Evolutionary conservation across 2,113 vertebrate genomes (phyloP).

Genomic region (Epinephelus fuscoguttatus): DNA sequence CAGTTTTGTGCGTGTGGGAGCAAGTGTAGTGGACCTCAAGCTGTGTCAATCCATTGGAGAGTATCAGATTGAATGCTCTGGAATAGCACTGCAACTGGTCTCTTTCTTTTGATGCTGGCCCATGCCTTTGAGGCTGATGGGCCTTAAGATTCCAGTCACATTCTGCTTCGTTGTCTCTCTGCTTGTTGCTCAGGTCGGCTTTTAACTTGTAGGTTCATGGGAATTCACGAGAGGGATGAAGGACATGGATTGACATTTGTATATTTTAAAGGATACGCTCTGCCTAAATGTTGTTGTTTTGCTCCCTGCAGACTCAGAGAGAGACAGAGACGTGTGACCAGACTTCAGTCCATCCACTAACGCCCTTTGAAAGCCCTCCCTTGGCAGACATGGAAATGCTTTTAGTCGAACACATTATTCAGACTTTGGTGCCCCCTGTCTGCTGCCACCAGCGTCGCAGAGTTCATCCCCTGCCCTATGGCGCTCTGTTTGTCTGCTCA

Average conservation of each 20-base stretch:
- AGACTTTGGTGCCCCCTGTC: slow-evolving; percentile 72
- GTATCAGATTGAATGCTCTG: slow-evolving; percentile 14
- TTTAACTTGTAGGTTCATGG: slow-evolving; percentile 42
- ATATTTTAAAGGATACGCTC: slow-evolving; percentile 44
- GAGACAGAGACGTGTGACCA: slow-evolving; percentile 49
- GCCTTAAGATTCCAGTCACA: slow-evolving; percentile 47
- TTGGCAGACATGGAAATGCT: slow-evolving; percentile 60
- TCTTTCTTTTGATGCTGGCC: slow-evolving; percentile 8
- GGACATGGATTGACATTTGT: slow-evolving; percentile 62
- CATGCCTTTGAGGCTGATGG: background rate
- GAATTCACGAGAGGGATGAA: slow-evolving; percentile 42
- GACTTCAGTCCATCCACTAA: slow-evolving; percentile 49
- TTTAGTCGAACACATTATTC: slow-evolving; percentile 44
- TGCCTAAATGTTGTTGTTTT: slow-evolving; percentile 60
- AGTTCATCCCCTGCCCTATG: slow-evolving; percentile 22
- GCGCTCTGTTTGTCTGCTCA: slow-evolving; percentile 34
- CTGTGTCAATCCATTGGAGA: background rate
- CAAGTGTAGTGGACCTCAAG: slow-evolving; percentile 4
- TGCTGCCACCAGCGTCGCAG: slow-evolving; percentile 1
- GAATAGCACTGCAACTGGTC: background rate
- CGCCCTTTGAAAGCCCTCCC: slow-evolving; percentile 49
- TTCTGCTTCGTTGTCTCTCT: background rate
- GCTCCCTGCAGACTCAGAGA: slow-evolving; percentile 36
- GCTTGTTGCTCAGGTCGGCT: slow-evolving; percentile 37
- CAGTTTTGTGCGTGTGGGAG: background rate